phyloP scores from a whole-genome alignment of 2,888 invertebrate genomes.

The Elmis aenea region DNA sequence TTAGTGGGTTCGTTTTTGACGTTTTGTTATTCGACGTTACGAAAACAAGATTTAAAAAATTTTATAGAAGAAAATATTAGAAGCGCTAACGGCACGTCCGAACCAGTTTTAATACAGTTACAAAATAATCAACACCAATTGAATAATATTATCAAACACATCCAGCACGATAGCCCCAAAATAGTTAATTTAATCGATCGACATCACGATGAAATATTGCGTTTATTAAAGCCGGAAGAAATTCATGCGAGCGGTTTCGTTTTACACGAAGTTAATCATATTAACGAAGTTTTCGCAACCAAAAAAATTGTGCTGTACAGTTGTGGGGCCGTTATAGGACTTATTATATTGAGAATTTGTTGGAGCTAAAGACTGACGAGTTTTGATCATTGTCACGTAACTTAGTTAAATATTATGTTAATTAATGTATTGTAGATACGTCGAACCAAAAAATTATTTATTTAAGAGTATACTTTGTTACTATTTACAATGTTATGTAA shows the following conservation, averaged over 20 bases:
- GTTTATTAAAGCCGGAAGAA: no score
- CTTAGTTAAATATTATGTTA: no score
- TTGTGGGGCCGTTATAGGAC: constrained; percentile 8
- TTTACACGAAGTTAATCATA: no score
- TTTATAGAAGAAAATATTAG: constrained; percentile 6
- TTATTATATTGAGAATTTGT: constrained; percentile 13
- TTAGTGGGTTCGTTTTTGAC: constrained; percentile 41
- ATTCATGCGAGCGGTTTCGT: no score
- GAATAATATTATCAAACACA: constrained; percentile 1
- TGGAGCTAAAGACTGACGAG: no score
- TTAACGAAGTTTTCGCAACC: no score
- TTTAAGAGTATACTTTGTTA: no score
- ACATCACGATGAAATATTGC: constrained; percentile 16
- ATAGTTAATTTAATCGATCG: constrained; percentile 10
- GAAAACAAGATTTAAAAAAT: constrained; percentile 39
- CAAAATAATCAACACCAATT: constrained; percentile 10
- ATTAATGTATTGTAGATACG: no score
- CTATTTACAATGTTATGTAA: no score
- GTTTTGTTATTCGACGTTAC: constrained; percentile 37
- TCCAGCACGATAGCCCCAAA: constrained; percentile 6
- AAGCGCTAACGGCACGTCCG: constrained; percentile 1
- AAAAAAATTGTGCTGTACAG: constrained; percentile 13
- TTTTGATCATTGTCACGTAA: no score
- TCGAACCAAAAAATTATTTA: no score
- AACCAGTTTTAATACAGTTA: constrained; percentile 5